Evolutionary conservation across 2,113 vertebrate species (phyloP).

Genomic region (Strix uralensis): DNA sequence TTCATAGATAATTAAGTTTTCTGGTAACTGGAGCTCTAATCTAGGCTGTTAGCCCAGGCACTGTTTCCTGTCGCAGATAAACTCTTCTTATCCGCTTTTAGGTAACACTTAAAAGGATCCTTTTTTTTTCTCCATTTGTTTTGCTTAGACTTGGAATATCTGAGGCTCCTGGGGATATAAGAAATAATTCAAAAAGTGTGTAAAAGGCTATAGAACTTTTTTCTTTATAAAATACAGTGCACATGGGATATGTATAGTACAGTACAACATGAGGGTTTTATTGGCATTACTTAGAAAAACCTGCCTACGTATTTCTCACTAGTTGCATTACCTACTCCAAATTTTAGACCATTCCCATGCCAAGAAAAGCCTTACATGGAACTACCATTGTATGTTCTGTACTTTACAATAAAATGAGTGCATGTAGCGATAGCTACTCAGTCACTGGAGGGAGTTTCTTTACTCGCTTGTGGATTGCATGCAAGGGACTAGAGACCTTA

Average conservation of each 20-base stretch:
- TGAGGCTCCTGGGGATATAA: neutral
- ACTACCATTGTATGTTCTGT: neutral
- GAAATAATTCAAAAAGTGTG: neutral
- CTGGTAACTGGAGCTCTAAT: neutral
- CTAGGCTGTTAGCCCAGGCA: neutral
- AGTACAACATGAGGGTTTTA: neutral
- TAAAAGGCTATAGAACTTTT: neutral
- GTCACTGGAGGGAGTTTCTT: neutral
- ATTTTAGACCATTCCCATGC: neutral
- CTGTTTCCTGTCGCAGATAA: neutral
- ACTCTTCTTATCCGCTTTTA: neutral
- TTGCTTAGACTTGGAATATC: neutral
- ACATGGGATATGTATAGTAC: rapidly evolving
- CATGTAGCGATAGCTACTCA: neutral
- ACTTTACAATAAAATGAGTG: neutral
- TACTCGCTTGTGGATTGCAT: neutral
- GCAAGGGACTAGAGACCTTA: neutral
- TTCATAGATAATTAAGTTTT: neutral
- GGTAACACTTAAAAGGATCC: neutral
- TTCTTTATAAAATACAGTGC: neutral
- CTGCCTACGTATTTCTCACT: neutral
- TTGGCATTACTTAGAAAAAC: neutral
- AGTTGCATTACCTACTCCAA: neutral
- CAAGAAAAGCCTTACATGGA: neutral
- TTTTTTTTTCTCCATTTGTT: neutral